Evolutionary conservation across 2,888 invertebrate genomes (phyloP).

Genomic region (Petrolisthes manimaculis): DNA sequence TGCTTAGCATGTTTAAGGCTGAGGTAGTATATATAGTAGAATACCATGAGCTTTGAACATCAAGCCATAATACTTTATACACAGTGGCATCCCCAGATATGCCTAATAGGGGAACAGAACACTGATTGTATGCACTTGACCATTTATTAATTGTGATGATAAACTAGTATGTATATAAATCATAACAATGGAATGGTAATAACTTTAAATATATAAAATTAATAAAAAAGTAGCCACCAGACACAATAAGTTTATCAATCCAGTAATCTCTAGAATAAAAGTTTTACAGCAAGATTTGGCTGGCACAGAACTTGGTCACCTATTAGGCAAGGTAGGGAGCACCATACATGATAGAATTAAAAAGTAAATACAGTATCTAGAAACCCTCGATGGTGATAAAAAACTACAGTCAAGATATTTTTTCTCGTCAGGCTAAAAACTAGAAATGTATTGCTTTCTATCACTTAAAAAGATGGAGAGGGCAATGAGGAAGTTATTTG

Average conservation of each 20-base stretch:
- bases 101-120: slow-evolving; percentile 50
- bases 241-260: slow-evolving; percentile 8
- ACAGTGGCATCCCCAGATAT: slow-evolving; percentile 53
- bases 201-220: not conserved
- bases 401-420: slow-evolving; percentile 49
- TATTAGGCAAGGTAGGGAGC: slow-evolving; percentile 57
- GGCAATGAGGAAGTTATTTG: slow-evolving; percentile 49
- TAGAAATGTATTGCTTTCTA: slow-evolving; percentile 61
- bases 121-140: slow-evolving; percentile 18
- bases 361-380: slow-evolving; percentile 51
- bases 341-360: slow-evolving; percentile 45
- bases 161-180: no score
- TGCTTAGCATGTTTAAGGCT: slow-evolving; percentile 63
- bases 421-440: slow-evolving; percentile 55
- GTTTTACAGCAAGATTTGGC: slow-evolving; percentile 31
- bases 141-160: no score
- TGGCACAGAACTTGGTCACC: slow-evolving; percentile 34
- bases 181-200: slow-evolving; percentile 32
- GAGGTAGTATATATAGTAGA: slow-evolving; percentile 64
- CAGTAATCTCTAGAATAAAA: slow-evolving; percentile 20
- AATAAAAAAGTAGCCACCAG: slow-evolving; percentile 8
- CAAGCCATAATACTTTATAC: slow-evolving; percentile 64
- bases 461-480: slow-evolving; percentile 55
- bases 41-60: slow-evolving; percentile 64
- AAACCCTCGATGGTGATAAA: slow-evolving; percentile 52